Evolutionary conservation across 1,140 invertebrate genomes (phyloP).

Genomic region (Drosophila fuyamai): DNA sequence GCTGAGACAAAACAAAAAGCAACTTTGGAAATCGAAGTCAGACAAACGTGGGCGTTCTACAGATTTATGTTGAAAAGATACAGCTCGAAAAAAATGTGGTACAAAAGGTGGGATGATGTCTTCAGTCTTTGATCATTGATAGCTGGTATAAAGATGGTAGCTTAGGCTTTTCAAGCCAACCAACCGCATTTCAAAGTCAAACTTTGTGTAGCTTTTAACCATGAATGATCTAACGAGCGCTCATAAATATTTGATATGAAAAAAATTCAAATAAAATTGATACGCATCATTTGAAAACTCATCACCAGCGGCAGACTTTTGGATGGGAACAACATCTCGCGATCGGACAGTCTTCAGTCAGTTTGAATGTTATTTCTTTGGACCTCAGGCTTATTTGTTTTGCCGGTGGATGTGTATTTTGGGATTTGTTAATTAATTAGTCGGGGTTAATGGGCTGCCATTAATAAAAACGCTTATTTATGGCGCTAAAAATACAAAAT

Average conservation of each 20-base stretch:
- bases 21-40: constrained; percentile 21
- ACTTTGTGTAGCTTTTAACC: not conserved
- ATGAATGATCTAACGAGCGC: constrained; percentile 75
- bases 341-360: constrained; percentile 27
- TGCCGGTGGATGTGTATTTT: constrained; percentile 57
- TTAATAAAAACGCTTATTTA: constrained; percentile 82
- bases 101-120: constrained; percentile 13
- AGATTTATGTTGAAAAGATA: constrained; percentile 70
- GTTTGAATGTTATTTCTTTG: constrained; percentile 26
- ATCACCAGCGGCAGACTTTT: constrained; percentile 51
- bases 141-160: not conserved
- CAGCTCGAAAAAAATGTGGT: constrained; percentile 32
- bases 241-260: constrained; percentile 78
- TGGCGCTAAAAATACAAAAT: constrained; percentile 72
- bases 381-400: constrained; percentile 54
- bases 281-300: constrained; percentile 81
- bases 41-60: constrained; percentile 69
- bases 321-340: constrained; percentile 27
- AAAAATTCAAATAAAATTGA: constrained; percentile 74
- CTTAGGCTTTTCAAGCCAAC: not conserved
- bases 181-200: not conserved
- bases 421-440: constrained; percentile 76
- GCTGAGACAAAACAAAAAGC: constrained; percentile 42
- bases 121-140: constrained; percentile 49
- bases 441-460: constrained; percentile 78